Conservation (phyloP, 1,140 invertebrate genomes). For the Drosophila sturtevanti region DNA sequence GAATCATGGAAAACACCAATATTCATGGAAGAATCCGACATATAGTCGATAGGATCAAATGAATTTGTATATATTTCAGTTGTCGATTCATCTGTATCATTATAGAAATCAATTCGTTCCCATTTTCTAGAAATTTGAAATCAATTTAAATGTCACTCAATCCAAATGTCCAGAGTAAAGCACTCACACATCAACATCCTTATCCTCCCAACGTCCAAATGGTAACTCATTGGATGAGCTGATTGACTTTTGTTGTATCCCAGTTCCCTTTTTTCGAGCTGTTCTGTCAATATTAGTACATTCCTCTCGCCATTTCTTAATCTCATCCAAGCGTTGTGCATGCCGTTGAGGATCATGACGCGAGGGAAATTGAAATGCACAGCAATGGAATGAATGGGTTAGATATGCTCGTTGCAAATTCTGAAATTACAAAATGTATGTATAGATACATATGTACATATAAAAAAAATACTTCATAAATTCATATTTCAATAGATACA, state of each 20-base stretch:
- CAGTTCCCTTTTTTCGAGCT: conserved; percentile 2
- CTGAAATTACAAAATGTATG: no score
- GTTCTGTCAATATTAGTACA: conserved; percentile 33
- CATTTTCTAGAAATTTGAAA: background rate
- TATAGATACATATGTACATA: background rate
- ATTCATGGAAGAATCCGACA: conserved; percentile 63
- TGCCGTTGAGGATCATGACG: conserved; percentile 88
- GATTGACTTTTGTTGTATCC: background rate
- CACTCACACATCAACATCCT: background rate
- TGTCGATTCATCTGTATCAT: background rate
- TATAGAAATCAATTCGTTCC: conserved; percentile 26
- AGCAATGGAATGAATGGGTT: conserved; percentile 95
- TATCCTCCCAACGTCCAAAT: background rate
- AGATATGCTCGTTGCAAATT: conserved; percentile 85
- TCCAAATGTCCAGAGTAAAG: background rate
- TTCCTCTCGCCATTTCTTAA: conserved; percentile 81
- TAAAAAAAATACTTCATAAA: no score
- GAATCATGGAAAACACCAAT: conserved; percentile 70
- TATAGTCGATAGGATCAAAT: conserved; percentile 48
- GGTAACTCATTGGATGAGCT: background rate
- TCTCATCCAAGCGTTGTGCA: conserved; percentile 84
- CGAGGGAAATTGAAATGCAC: conserved; percentile 92
- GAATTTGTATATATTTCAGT: conserved; percentile 14
- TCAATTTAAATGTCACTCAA: background rate
- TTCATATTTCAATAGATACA: conserved; percentile 14